These are phyloP conservation scores for Anser brachyrhynchus DNA, from an alignment of 2,113 vertebrate species.

Conservation along the genomic window DNA sequence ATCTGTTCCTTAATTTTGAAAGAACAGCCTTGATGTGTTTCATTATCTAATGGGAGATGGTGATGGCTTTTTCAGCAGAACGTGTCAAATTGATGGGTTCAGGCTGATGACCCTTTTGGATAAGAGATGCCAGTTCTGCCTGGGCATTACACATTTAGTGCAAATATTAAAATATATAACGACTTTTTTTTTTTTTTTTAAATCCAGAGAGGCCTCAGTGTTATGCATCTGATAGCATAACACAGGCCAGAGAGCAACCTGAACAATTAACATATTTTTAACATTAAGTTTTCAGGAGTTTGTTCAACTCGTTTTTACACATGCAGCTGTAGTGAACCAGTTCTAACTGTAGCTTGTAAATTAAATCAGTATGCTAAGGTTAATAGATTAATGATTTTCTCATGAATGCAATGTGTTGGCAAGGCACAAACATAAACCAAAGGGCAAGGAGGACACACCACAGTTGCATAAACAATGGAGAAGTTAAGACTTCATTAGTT, in stretches of 20 bases:
- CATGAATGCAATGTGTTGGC: constrained; percentile 36
- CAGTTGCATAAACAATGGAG: constrained; percentile 45
- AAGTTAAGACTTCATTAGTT: constrained; percentile 20
- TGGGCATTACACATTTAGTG: constrained; percentile 1
- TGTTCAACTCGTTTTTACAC: not conserved
- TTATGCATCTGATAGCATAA: not conserved
- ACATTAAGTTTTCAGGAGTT: constrained; percentile 45
- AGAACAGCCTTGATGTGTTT: constrained; percentile 46
- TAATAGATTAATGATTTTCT: constrained; percentile 71
- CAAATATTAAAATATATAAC: constrained; percentile 55
- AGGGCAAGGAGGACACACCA: constrained; percentile 32
- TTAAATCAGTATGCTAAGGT: constrained; percentile 43
- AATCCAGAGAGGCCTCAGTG: not conserved
- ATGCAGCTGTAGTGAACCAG: constrained; percentile 2
- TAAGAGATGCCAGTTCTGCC: constrained; percentile 44
- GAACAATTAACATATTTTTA: constrained; percentile 48
- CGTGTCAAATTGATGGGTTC: constrained; percentile 48
- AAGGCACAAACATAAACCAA: constrained; percentile 50
- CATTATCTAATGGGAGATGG: not conserved
- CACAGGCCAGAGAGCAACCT: not conserved
- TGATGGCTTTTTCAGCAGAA: constrained; percentile 30
- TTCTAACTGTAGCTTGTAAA: constrained; percentile 53
- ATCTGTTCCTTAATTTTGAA: constrained; percentile 56
- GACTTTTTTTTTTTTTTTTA: not conserved
- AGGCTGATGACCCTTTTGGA: constrained; percentile 9